Evolutionary conservation across 2,113 vertebrate genomes (phyloP), one percentile per base, ranked within the genome.

Genomic region (Mobula hypostoma): DNA sequence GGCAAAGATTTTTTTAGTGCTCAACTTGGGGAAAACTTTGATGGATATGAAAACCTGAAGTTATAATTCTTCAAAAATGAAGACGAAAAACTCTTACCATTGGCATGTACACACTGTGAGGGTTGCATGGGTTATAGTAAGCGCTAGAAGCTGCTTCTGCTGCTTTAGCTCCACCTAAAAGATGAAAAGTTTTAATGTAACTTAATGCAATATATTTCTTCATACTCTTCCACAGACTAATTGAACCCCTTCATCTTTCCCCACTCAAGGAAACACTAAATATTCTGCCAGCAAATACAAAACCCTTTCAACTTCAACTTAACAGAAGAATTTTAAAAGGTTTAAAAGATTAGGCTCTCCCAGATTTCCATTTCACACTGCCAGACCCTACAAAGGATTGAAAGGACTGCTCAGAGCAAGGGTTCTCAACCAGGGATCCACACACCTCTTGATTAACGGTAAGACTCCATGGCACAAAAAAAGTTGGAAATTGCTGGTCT

Each of bases 51-150:
- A 12, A 87, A 32, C n/a, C 29, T 4, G 48, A 90, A 17, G n/a
- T 90, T 15, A 36, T 11, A 32, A 63, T 1, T 61, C 12, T 63
- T 87, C n/a, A 90, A 66, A 29, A 32, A 2, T 48, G 63, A 32
- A 12, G 12, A 56, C 56, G n/a, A 15, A 29, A 29, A 68, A 29
- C 11, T 29, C 97, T 97, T 95, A 98, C 98, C 98, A 96, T 97
- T 94, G 98, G 98, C 98, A 98, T 98, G 96, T 98, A 98, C 95
- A 98, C 98, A 0, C 96, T 97, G 97, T 98, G 98, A 56, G 98
- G 98, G 94, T 98, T 97, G 95, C 95, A 98, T 94, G 98, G 98
- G 95, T 98, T 98, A 95, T 98, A 98, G 95, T 98, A 98, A 0
- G 98, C 98, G 11, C 96, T 98, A 94, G 97, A 97, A 94, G 98